These are phyloP conservation scores for Xestobium rufovillosum DNA, from an alignment of 2,888 invertebrate genomes.

Conservation along the genomic window DNA sequence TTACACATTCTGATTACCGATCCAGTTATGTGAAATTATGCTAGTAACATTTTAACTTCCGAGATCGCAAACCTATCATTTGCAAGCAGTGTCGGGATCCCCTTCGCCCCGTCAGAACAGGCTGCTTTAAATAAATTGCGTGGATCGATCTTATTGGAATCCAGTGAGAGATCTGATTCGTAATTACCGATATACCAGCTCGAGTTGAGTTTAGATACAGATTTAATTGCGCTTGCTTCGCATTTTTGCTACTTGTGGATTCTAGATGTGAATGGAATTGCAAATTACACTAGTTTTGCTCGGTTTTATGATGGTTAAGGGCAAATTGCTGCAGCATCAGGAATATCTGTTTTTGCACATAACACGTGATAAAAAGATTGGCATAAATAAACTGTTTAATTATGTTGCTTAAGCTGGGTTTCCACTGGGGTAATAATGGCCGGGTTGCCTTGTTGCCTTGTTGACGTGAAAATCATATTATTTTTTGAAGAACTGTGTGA, in stretches of 20 bases:
- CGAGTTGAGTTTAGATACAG: conserved; percentile 27
- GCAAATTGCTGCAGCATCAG: too few species aligned
- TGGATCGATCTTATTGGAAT: conserved; percentile 39
- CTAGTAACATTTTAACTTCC: conserved; percentile 43
- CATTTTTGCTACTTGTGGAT: conserved; percentile 14
- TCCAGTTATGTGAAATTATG: conserved; percentile 42
- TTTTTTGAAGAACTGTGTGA: too few species aligned
- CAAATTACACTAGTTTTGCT: neutral
- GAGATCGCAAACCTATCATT: conserved; percentile 41
- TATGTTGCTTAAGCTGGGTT: too few species aligned
- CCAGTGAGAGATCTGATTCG: conserved; percentile 36
- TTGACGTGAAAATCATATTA: too few species aligned
- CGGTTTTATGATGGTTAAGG: too few species aligned
- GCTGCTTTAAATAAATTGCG: conserved; percentile 35
- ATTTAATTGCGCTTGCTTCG: conserved; percentile 30
- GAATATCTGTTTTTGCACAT: too few species aligned
- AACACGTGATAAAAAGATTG: too few species aligned
- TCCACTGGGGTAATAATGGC: too few species aligned
- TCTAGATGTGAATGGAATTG: conserved; percentile 1
- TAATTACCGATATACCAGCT: conserved; percentile 32
- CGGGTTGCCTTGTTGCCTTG: too few species aligned
- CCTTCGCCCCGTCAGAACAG: conserved; percentile 30
- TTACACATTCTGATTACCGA: conserved; percentile 42
- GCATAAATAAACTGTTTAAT: too few species aligned
- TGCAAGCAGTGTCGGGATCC: too few species aligned